Evolutionary conservation across 2,888 invertebrate species (phyloP).

Genomic region (Dolichopus griseipennis): DNA sequence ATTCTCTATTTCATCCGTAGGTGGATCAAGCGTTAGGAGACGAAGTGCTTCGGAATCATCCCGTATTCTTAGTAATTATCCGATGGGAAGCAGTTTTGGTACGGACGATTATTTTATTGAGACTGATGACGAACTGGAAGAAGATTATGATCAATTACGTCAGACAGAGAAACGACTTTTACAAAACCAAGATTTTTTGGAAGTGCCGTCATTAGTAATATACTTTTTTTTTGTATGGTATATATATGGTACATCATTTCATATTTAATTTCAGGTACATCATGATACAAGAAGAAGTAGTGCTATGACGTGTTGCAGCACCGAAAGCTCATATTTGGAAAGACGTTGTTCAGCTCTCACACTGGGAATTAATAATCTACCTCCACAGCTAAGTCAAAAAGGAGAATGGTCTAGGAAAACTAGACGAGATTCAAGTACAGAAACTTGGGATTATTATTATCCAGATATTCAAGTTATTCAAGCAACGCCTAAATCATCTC

Average conservation of each 20-base stretch:
- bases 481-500: slow-evolving; percentile 75
- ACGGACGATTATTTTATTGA: slow-evolving; percentile 43
- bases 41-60: slow-evolving; percentile 55
- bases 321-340: slow-evolving; percentile 74
- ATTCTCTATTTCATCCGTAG: slow-evolving; percentile 45
- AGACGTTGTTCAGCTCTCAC: slow-evolving; percentile 71
- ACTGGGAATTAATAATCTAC: slow-evolving; percentile 57
- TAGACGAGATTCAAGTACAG: slow-evolving; percentile 33
- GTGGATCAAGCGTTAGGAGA: slow-evolving; percentile 48
- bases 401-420: slow-evolving; percentile 30
- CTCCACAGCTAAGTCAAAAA: slow-evolving; percentile 38
- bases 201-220: slow-evolving; percentile 40
- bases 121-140: slow-evolving; percentile 44
- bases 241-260: slow-evolving; percentile 1
- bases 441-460: slow-evolving; percentile 51
- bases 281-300: slow-evolving; percentile 57
- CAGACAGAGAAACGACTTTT: slow-evolving; percentile 28
- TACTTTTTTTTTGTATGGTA: not conserved
- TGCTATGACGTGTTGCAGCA: slow-evolving; percentile 76
- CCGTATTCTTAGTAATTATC: slow-evolving; percentile 42
- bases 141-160: slow-evolving; percentile 45
- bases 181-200: slow-evolving; percentile 39
- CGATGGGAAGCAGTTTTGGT: slow-evolving; percentile 43
- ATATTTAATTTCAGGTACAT: slow-evolving; percentile 31
- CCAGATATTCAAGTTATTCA: slow-evolving; percentile 64